Conservation (phyloP, 2,113 vertebrate species). For the Hoplias malabaricus region DNA sequence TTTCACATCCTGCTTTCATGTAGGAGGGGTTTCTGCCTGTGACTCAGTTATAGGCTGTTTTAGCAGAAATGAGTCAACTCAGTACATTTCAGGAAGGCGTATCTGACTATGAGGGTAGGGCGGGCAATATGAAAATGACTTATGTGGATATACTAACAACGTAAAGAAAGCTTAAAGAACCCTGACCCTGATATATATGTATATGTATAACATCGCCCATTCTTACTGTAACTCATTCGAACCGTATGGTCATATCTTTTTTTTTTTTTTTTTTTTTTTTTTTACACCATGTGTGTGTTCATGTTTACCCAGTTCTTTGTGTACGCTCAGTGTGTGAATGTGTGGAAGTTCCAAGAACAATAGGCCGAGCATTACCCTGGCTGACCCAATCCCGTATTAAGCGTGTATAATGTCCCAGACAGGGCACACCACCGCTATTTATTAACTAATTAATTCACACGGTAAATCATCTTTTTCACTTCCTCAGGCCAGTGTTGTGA, state of each 20-base stretch:
- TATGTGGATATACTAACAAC: not conserved
- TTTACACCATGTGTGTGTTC: not conserved
- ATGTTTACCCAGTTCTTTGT: slow-evolving; percentile 33
- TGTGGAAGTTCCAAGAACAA: slow-evolving; percentile 2
- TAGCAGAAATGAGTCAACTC: not conserved
- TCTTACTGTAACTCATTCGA: too few relatives aligned
- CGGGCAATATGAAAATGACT: not conserved
- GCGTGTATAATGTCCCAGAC: not conserved
- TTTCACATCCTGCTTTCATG: not conserved
- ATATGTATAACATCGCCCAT: too few relatives aligned
- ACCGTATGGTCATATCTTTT: too few relatives aligned
- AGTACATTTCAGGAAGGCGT: too few relatives aligned
- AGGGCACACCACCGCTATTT: not conserved
- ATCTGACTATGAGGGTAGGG: too few relatives aligned
- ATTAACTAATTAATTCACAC: not conserved
- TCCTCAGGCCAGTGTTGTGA: not conserved
- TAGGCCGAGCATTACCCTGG: not conserved
- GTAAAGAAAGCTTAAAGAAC: too few relatives aligned
- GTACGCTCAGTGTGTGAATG: slow-evolving; percentile 11
- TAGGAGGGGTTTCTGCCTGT: not conserved
- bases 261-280: too few relatives aligned
- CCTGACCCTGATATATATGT: too few relatives aligned
- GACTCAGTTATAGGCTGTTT: not conserved
- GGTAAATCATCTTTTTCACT: not conserved
- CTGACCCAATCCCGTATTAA: not conserved